These are phyloP conservation scores for Steinernema carpocapsae DNA, from an alignment of 2,888 invertebrate genomes.

Conservation along the genomic window DNA sequence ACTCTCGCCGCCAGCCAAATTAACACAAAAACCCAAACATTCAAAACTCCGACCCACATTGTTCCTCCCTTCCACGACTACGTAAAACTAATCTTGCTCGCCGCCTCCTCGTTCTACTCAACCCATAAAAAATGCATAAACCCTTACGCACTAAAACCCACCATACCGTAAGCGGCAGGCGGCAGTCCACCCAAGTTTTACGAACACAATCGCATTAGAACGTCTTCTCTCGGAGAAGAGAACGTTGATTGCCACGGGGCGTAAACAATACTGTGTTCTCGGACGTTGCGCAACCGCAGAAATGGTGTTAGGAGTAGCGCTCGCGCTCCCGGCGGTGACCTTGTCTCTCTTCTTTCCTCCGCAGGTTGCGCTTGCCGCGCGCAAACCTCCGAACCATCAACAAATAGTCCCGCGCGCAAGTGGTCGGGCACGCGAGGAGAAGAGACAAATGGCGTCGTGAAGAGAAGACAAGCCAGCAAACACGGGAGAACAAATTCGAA, in stretches of 20 bases:
- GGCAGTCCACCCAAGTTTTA: background rate
- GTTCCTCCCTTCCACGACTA: no score
- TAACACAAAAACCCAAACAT: no score
- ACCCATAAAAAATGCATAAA: constrained; percentile 7
- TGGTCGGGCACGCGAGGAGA: background rate
- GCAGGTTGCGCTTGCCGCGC: constrained; percentile 7
- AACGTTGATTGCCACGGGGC: no score
- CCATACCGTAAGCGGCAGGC: background rate
- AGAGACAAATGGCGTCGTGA: constrained; percentile 27
- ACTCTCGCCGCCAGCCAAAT: no score
- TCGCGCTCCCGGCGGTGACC: background rate
- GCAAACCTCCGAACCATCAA: background rate
- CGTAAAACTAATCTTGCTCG: no score
- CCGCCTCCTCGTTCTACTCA: background rate
- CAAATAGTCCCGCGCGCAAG: background rate
- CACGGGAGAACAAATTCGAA: constrained; percentile 37
- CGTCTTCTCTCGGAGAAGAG: no score
- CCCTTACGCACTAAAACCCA: background rate
- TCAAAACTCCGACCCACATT: no score
- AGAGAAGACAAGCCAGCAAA: no score
- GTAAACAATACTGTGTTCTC: constrained; percentile 14
- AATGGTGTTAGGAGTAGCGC: constrained; percentile 28
- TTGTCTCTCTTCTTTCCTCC: constrained; percentile 25
- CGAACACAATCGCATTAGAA: background rate
- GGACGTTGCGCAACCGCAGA: constrained; percentile 26